Base-by-base conservation (phyloP, 2,113 vertebrate genomes). In the Petroica traversi region DNA sequence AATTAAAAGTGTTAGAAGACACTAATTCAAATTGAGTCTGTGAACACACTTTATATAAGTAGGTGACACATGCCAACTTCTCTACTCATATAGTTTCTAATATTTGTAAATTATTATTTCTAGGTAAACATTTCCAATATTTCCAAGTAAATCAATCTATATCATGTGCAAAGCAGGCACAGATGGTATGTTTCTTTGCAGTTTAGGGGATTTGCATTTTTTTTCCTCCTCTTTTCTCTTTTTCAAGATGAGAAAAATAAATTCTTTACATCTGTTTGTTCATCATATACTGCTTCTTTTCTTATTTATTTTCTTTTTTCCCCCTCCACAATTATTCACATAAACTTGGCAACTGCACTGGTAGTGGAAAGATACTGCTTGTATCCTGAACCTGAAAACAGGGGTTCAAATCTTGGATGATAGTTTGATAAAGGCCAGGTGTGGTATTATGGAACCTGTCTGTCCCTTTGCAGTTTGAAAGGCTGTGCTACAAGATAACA, bases 131-230 rank as follows among this genome's bases (percentile, higher is more conserved):
- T 91, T 75, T 91, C 71, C 66, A 73, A 22, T 88, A 75, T 67
- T 88, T 95, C 49, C 73, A 94, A 95, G 83, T 89, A 94, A 95
- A 95, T 72, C 57, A 77, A 77, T 91, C 74, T 88, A 82, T 58
- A 79, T 18, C 51, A 76, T 20, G 46, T 67, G 34, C 72, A 94
- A 94, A 93, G 48, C 72, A 95, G 69, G 80, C 88, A 57, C 51
- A 78, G 62, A 94, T 48, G 72, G 18, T 29, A 38, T 9, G 6
- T 23, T 85, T 52, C 41, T 54, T 81, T 29, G 46, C n/a, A n/a
- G 6, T 51, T 88, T n/a, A 8, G 12, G 14, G 20, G 25, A 25
- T 52, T 66, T 73, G 25, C 3, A 5, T 57, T 16, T 72, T 72
- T 74, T 63, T 2, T 4, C 7, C 48, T 11, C 25, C 57, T 28